phyloP scores from a whole-genome alignment of 30 jellyfish, hydroid and myxozoan genomes.

The Nemopilema nomurai region DNA sequence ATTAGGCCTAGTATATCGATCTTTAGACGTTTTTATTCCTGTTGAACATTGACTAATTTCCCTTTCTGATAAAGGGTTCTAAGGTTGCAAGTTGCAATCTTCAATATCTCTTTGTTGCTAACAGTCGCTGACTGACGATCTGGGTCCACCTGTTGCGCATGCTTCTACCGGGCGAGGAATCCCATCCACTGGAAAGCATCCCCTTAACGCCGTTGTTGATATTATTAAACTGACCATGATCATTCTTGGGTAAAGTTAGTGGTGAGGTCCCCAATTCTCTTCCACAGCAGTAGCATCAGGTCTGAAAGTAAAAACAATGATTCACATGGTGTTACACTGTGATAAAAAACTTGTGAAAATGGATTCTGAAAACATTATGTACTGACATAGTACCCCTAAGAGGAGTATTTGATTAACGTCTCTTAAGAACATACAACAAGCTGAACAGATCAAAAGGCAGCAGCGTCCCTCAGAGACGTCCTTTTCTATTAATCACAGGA shows the following conservation, averaged over 20 bases:
- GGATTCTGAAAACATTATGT: no score
- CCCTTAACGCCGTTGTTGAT: constrained; percentile 34
- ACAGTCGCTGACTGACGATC: constrained; percentile 33
- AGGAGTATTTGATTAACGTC: no score
- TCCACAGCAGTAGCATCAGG: constrained; percentile 21
- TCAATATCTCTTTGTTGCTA: constrained; percentile 28
- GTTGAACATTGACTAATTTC: constrained; percentile 25
- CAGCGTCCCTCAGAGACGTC: no score
- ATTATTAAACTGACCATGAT: constrained; percentile 1
- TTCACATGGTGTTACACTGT: no score
- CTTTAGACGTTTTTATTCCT: constrained; percentile 1
- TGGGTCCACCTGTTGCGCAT: constrained; percentile 32
- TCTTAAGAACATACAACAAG: no score
- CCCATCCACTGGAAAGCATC: constrained; percentile 1
- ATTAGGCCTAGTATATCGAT: constrained; percentile 21
- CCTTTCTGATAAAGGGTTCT: constrained; percentile 38
- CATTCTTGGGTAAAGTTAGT: constrained; percentile 7
- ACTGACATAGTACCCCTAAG: no score
- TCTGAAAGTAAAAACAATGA: no score
- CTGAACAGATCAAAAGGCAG: no score
- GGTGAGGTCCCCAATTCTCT: constrained; percentile 24
- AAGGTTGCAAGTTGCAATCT: constrained; percentile 25
- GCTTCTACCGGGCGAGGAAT: constrained; percentile 33
- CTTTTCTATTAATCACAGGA: no score
- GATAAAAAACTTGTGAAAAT: no score